Evolutionary conservation across 2,797 vertebrate species (phyloP).

Genomic region (Thripadectes ignobilis): DNA sequence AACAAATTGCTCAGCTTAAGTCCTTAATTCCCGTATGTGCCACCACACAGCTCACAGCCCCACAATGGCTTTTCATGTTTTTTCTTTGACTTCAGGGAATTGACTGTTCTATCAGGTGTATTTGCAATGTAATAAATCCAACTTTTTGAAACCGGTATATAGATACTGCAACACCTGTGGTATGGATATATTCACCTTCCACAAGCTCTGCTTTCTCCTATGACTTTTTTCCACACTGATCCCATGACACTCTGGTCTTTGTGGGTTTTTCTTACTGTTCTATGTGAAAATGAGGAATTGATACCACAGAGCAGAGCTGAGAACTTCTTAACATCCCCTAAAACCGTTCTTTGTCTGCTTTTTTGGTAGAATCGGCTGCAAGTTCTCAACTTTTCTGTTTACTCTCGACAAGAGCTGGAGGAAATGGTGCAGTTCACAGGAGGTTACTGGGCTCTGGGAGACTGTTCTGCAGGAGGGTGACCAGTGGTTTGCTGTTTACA

Average conservation of each 20-base stretch:
- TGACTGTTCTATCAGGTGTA: background rate
- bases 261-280: accelerated
- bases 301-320: background rate
- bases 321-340: background rate
- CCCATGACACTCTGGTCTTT: background rate
- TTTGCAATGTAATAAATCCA: background rate
- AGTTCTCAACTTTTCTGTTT: background rate
- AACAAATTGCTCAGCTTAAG: background rate
- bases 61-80: background rate
- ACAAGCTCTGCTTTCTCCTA: background rate
- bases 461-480: background rate
- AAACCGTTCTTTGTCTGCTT: background rate
- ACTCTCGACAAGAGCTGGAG: background rate
- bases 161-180: background rate
- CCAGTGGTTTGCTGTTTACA: background rate
- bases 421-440: background rate
- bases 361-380: background rate
- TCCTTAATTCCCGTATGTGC: background rate
- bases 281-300: background rate
- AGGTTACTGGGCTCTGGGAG: background rate
- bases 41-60: background rate
- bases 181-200: background rate
- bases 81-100: background rate
- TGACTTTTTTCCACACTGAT: background rate
- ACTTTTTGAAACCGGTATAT: background rate